Evolutionary conservation across 2,113 vertebrate genomes (phyloP).

Genomic region (Microcebus murinus): DNA sequence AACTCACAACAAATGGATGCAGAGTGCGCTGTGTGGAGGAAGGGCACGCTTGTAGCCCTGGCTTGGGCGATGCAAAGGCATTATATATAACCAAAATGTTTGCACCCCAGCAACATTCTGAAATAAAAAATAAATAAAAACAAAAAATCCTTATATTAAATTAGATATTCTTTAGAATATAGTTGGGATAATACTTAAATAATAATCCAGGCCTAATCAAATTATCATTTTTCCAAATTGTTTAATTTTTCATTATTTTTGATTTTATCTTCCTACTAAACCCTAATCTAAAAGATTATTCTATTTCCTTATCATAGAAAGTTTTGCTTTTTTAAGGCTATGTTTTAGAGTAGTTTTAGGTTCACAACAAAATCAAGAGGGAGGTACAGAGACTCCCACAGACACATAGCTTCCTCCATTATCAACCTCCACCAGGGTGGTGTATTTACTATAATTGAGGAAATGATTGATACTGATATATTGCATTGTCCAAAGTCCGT

Average conservation of each 20-base stretch:
- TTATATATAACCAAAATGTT: too few relatives aligned
- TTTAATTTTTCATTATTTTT: not conserved
- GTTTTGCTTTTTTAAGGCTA: not conserved
- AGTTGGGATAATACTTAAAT: not conserved
- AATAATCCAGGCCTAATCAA: not conserved
- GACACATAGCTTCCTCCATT: too few relatives aligned
- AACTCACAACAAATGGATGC: too few relatives aligned
- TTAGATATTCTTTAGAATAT: not conserved
- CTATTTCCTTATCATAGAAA: not conserved
- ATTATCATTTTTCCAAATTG: not conserved
- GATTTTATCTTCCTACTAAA: not conserved
- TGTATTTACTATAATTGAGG: not conserved
- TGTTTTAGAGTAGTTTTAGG: not conserved
- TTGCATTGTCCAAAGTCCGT: not conserved
- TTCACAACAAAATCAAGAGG: not conserved
- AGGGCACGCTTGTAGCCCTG: too few relatives aligned
- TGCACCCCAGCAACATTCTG: too few relatives aligned
- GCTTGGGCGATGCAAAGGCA: too few relatives aligned
- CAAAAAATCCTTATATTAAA: not conserved
- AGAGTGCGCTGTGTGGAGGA: too few relatives aligned
- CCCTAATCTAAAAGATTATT: not conserved
- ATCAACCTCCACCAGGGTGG: too few relatives aligned
- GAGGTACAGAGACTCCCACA: not conserved
- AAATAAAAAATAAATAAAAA: too few relatives aligned
- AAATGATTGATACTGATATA: not conserved